A percentile compares a stretch with the other conserved stretches of the same genome.
phyloP scores from a whole-genome alignment of 92 coral and sea anemone species.

The Zoanthus sansibaricus region DNA sequence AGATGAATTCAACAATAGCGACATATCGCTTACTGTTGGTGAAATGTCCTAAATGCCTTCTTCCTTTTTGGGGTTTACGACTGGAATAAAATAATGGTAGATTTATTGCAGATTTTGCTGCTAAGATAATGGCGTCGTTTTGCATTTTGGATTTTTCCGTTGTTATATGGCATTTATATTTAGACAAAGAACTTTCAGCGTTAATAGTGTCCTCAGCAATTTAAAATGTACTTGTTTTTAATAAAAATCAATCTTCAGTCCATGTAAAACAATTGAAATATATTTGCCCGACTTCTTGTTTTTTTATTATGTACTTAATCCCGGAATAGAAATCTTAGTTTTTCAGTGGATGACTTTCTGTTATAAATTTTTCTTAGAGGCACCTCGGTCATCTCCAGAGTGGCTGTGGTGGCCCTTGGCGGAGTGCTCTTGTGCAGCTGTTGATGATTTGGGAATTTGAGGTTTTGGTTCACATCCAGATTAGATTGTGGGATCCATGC shows the following conservation, averaged over 20 bases:
- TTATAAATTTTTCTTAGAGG: not conserved
- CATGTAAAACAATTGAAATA: not conserved
- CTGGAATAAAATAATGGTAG: not conserved
- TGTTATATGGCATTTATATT: not conserved
- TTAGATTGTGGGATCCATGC: too few relatives aligned
- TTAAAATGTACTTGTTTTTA: not conserved
- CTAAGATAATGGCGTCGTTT: slow-evolving; percentile 13
- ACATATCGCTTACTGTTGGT: not conserved
- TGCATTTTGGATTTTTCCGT: slow-evolving; percentile 18
- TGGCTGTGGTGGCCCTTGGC: too few relatives aligned
- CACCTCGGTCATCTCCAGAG: too few relatives aligned
- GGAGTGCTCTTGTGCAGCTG: too few relatives aligned
- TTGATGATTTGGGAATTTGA: too few relatives aligned
- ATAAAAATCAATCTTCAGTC: not conserved
- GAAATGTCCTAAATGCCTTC: not conserved
- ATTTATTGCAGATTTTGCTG: too few relatives aligned
- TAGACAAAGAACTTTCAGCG: not conserved
- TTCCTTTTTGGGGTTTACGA: not conserved
- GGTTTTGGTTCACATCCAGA: too few relatives aligned
- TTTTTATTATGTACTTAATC: not conserved
- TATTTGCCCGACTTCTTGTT: not conserved
- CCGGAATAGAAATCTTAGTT: slow-evolving; percentile 18
- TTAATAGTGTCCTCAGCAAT: not conserved
- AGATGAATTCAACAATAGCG: not conserved
- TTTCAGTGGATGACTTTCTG: not conserved